Conservation (phyloP, 2,113 vertebrate species). For the Cryptomyrus ogoouensis region DNA sequence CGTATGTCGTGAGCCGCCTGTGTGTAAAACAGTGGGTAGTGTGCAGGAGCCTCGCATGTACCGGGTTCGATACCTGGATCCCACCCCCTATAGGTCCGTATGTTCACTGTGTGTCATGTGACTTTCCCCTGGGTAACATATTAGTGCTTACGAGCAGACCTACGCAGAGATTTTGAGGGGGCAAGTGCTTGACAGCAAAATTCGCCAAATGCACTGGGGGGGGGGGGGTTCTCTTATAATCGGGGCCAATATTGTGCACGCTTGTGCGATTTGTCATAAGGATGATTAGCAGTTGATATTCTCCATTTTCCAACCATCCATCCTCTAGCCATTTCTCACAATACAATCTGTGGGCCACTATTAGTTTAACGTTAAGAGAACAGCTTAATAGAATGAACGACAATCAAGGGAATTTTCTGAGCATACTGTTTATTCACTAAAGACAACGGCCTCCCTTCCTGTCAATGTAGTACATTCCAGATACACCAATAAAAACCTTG, state of each 20-base stretch:
- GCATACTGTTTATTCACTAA: neutral
- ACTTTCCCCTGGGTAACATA: neutral
- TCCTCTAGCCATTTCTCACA: neutral
- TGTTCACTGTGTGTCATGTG: neutral
- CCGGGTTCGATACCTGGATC: neutral
- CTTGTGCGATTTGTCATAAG: neutral
- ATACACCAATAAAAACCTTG: slow-evolving; percentile 17
- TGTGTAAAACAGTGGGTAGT: neutral
- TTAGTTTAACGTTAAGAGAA: neutral
- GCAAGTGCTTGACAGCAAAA: too few relatives aligned
- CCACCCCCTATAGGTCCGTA: neutral
- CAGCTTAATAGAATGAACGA: neutral
- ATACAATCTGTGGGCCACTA: neutral
- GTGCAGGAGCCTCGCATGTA: neutral
- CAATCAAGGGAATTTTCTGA: neutral
- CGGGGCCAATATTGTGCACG: neutral
- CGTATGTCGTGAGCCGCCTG: neutral
- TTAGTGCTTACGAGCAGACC: neutral
- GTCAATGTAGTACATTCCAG: neutral
- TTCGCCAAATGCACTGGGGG: too few relatives aligned
- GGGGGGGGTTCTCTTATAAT: too few relatives aligned
- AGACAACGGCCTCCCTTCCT: neutral
- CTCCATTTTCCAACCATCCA: neutral
- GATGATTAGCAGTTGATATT: neutral
- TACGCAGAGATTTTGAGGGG: too few relatives aligned